Evolutionary conservation across 2,888 invertebrate genomes (phyloP).

Genomic region (Apocheima hispidaria): DNA sequence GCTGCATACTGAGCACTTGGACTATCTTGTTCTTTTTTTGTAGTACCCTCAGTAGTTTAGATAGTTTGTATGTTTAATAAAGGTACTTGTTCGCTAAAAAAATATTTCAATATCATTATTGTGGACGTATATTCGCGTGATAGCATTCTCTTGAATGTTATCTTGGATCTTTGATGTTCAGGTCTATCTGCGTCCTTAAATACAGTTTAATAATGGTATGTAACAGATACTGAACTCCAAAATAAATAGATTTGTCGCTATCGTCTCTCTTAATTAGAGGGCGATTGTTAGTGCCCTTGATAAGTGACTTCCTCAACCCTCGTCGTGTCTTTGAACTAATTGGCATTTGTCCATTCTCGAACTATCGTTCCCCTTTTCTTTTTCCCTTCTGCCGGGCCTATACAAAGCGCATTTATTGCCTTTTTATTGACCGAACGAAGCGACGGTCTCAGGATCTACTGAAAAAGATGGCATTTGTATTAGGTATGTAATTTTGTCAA

Average conservation of each 20-base stretch:
- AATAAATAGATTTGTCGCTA: constrained; percentile 5
- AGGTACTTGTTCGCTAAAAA: no score
- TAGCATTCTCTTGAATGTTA: not conserved
- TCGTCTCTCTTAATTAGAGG: constrained; percentile 21
- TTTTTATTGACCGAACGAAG: no score
- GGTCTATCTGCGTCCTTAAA: not conserved
- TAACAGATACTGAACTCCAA: constrained; percentile 1
- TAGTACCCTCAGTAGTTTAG: no score
- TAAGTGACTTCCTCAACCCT: constrained; percentile 12
- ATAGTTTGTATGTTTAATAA: no score
- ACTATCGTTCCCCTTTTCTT: constrained; percentile 4
- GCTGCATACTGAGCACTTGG: no score
- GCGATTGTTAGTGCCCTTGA: constrained; percentile 14
- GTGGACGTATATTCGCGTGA: no score
- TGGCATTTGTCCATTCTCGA: constrained; percentile 20
- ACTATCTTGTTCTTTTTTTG: no score
- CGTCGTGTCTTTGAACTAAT: constrained; percentile 25
- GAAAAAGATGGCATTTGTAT: no score
- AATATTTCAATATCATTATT: no score
- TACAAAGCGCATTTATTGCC: not conserved
- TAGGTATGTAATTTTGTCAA: no score
- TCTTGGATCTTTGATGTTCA: no score
- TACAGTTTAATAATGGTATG: not conserved
- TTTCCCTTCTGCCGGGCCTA: not conserved
- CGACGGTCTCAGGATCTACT: no score